Base-by-base conservation (phyloP, 2,888 invertebrate species). In the Tethea ocularis region DNA sequence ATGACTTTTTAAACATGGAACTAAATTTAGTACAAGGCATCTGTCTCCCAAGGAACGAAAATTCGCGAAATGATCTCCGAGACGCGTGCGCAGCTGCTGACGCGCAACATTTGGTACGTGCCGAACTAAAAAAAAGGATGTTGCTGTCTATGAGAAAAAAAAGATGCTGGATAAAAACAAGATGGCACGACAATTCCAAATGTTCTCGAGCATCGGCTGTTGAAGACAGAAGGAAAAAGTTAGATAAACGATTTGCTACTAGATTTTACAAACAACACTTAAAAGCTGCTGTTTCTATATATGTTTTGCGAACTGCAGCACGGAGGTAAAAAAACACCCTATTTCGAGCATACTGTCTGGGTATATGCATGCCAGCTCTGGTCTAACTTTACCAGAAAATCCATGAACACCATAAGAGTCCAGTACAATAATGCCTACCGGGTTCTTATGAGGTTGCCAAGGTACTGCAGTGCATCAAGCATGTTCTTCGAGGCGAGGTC, bases 51-150 rank as follows among this genome's bases (percentile, higher is more conserved):
- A 83, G 86, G 78, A 76, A 74, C 79, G 76, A 82, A 84, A 84
- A 88, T 91, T 91, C 86, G 91, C 91, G 82, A 89, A 85, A 79
- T 75, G 77, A 83, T 84, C 86, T 82, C 67, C 63, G 62, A 67
- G 70, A 69, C 82, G 75, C 78, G 75, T 68, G 79, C 80, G 78
- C 91, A 90, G 88, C 90, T 90, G 92, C 84, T 74, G 61, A 56
- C 60, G 59, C 58, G 73, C 69, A 87, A 82, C 91, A 91, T 90
- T 92, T 92, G 92, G 91, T 89, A 86, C 91, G 91, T 90, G 90
- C 87, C 82, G 68, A 57, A 65, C 55, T 64, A 61, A 69, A 79
- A 78, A 83, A 87, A 86, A 66, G 61, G 56, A 66, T 56, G 46
- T 57, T 75, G 76, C 78, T 77, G 74, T 75, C 78, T 72, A 67